Base-by-base conservation (phyloP, 2,797 vertebrate species). In the Lophius americanus region DNA sequence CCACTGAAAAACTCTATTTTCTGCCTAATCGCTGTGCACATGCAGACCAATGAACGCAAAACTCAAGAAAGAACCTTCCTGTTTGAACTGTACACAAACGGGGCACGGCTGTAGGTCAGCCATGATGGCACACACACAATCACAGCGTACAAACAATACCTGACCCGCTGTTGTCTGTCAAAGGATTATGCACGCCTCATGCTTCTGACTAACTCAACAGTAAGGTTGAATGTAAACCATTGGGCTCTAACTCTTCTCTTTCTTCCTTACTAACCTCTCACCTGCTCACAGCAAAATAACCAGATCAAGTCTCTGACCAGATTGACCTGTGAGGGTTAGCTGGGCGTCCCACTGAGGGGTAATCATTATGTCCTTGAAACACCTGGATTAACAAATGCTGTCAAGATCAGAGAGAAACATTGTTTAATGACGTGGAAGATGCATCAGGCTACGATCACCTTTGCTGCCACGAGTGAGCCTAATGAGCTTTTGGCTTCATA, bases 161-260 rank as follows among this genome's bases (percentile, higher is more conserved):
- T 50, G 48, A 6, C 48, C 51, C 12, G 47, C 52, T 51, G 32
- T 53, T 63, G 54, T 32, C 36, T 43, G 9, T 47, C 51, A 39
- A 10, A 60, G 61, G 72, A 75, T 78, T 67, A 73, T 35, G 5
- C 38, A 41, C 32, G 42, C 38, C 62, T 56, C 44, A 68, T 70
- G 71, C 46, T 49, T 59, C 43, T 60, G 56, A 79, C 70, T 59
- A 47, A 48, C 56, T 8, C 52, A 73, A 74, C 66, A 69, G 51
- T 49, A 43, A 64, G 9, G 50, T 70, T 78, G 76, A 72, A 65
- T 47, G n/a, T 32, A 64, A 59, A 64, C 54, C n/a, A 23, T 33
- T 72, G 9, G 36, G 44, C 67, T 75, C 14, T 57, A 78, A 80
- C 84, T 79, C 79, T 23, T 23, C 66, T 75, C 66, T 64, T 73